Base-by-base conservation (phyloP, 1,140 invertebrate species). In the Periplaneta americana region DNA sequence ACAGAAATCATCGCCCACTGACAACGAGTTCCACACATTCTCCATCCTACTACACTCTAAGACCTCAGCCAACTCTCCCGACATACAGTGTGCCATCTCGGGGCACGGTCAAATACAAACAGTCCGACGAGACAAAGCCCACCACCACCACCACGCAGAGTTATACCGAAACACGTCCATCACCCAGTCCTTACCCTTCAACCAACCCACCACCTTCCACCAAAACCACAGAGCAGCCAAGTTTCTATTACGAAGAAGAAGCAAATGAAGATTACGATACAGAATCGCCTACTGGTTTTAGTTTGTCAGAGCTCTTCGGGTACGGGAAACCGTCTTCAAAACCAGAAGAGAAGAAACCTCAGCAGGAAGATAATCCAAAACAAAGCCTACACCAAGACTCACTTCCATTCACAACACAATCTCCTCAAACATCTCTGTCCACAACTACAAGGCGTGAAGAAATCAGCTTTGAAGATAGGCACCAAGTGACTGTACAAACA, bases 1-100 rank as follows among this genome's bases (percentile, higher is more conserved):
- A 75, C 31, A 78, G 76, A 22, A 79, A 92, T 91, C 74, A 88
- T 91, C 15, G 92, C 91, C 83, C 79, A 83, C 83, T 80, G 10
- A 83, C 74, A 11, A 84, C 83, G 5, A 84, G 88, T 75, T 84
- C 86, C 11, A 81, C 84, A 6, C 86, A 87, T 32, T 86, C 87
- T 0, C 87, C 87, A 0, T 88, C 86, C 28, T 87, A 86, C 2
- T 86, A 88, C 1, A 86, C 83, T 18, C 85, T 85, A 11, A 87
- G 85, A 31, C 81, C 84, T 0, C 85, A 85, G 0, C 84, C 84
- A 11, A 84, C 84, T 37, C 83, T 84, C 2, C 84, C 84, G 9
- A 85, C 83, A 17, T 80, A 83, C 1, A 81, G 84, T 82, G 76
- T 83, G 34, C 81, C 85, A 13, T 82, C 86, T 34, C 84, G 85